These are phyloP conservation scores for Muscicapa comitata DNA, from an alignment of 2,797 vertebrate genomes.

Conservation along the genomic window DNA sequence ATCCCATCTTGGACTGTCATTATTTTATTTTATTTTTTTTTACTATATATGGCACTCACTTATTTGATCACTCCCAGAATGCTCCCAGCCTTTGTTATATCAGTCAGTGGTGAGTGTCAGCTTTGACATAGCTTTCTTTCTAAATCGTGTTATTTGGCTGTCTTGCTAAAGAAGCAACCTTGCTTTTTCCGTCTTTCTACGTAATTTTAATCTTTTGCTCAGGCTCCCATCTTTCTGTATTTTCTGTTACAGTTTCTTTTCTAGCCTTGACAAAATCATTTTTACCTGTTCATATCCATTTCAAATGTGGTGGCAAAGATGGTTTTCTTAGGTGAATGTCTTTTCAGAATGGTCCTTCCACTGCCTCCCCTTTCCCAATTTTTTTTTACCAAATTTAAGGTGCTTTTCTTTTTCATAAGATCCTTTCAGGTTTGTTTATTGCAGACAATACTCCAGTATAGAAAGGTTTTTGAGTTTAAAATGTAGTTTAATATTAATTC, in stretches of 20 bases:
- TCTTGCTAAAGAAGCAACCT: not conserved
- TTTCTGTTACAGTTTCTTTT: constrained; percentile 2
- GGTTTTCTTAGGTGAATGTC: not conserved
- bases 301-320: not conserved
- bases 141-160: not conserved
- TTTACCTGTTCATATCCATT: not conserved
- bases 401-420: not conserved
- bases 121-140: constrained; percentile 21
- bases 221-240: not conserved
- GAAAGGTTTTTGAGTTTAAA: not conserved
- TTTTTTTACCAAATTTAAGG: not conserved
- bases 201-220: constrained; percentile 5
- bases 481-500: not conserved
- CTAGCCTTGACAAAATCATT: not conserved
- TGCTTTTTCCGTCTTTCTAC: not conserved
- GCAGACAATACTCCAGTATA: not conserved
- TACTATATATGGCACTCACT: not conserved
- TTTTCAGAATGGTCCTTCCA: not conserved
- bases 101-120: constrained; percentile 11
- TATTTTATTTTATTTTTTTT: not conserved
- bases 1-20: not conserved
- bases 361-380: not conserved
- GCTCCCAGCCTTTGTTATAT: not conserved
- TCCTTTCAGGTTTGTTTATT: not conserved
- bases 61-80: not conserved